Percentiles rank a stretch among this genome's conserved stretches.
These are phyloP conservation scores for Pteruthius melanotis DNA, from an alignment of 2,113 vertebrate genomes.

Conservation along the genomic window DNA sequence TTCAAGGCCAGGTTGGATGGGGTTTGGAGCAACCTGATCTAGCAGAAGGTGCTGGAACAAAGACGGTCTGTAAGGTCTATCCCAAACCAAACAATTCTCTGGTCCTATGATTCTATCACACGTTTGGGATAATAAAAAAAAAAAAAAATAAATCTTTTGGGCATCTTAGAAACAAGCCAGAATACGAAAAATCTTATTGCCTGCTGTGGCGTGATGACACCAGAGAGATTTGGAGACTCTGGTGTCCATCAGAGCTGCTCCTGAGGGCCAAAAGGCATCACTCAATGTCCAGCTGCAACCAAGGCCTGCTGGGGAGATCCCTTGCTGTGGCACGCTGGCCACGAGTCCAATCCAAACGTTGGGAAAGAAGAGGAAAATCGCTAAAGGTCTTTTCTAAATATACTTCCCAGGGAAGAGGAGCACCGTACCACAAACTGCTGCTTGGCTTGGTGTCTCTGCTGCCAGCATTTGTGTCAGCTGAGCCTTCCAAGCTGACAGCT, in stretches of 20 bases:
- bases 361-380: constrained; percentile 7
- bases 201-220: neutral
- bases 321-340: constrained; percentile 45
- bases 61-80: neutral
- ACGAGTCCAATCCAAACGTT: constrained; percentile 65
- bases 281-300: constrained; percentile 72
- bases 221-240: neutral
- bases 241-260: neutral
- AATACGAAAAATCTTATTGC: neutral
- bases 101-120: neutral
- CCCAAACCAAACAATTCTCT: neutral
- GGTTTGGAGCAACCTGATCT: neutral
- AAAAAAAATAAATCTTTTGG: neutral
- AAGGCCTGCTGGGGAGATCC: constrained; percentile 71
- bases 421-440: neutral
- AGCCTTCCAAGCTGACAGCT: constrained; percentile 57
- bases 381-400: neutral
- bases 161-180: neutral
- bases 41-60: neutral
- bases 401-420: neutral
- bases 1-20: neutral
- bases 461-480: constrained; percentile 57
- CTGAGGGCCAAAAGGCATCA: constrained; percentile 65
- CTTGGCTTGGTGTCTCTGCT: constrained; percentile 9
- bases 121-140: neutral